Conservation (phyloP, 2,888 invertebrate species). For the Caenorhabditis plicata region DNA sequence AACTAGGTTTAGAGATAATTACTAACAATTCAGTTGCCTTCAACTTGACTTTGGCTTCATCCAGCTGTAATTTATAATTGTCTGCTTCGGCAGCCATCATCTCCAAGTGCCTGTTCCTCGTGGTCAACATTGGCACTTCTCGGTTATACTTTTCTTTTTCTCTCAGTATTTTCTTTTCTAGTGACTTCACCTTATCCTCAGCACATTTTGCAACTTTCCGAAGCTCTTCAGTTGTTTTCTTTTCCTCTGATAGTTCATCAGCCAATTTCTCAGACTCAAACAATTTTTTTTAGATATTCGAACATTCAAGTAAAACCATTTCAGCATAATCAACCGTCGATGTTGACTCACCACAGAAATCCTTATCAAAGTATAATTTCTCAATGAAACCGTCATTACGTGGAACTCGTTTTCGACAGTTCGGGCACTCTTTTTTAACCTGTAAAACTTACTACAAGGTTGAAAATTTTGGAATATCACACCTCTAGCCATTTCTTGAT, state of each 20-base stretch:
- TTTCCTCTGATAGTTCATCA: slow-evolving; percentile 1
- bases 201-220: slow-evolving; percentile 2
- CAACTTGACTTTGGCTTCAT: slow-evolving; percentile 2
- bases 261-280: slow-evolving; percentile 4
- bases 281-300: not conserved
- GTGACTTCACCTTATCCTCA: slow-evolving; percentile 23
- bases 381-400: slow-evolving; percentile 22
- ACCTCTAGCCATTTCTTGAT: slow-evolving; percentile 20
- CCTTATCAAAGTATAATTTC: slow-evolving; percentile 26
- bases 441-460: not conserved
- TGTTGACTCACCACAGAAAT: not conserved
- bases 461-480: too few relatives aligned
- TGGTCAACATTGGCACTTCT: slow-evolving; percentile 11
- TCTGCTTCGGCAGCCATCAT: slow-evolving; percentile 6
- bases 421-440: slow-evolving; percentile 29
- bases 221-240: slow-evolving; percentile 1
- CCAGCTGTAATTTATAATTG: slow-evolving; percentile 1
- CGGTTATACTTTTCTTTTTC: slow-evolving; percentile 16
- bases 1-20: not conserved
- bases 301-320: too few relatives aligned
- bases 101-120: slow-evolving; percentile 9
- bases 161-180: not conserved
- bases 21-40: slow-evolving; percentile 28
- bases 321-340: slow-evolving; percentile 1
- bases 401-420: slow-evolving; percentile 14